Evolutionary conservation across 1,140 invertebrate species (phyloP), one percentile per base, ranked within the genome.

Genomic region (Episyrphus balteatus): DNA sequence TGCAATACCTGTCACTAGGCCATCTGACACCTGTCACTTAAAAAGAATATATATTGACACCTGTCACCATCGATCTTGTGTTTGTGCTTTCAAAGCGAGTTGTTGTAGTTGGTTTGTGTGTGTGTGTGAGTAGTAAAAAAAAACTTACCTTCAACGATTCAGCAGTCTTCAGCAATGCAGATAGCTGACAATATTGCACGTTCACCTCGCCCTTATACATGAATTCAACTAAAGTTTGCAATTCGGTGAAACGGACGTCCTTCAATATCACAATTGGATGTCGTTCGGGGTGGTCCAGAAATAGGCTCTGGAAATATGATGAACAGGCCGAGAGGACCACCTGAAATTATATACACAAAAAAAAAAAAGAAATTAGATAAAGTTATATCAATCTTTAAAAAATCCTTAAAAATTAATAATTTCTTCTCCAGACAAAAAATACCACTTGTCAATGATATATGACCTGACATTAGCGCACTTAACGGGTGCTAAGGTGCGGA

Each of bases 171-270:
- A 94, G 79, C 57, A 94, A 79, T 54, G 86, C 84, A 58, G 86
- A 86, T 59, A 94, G 76, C 73, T 92, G 87, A 72, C 87, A 89
- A 69, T 92, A 89, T 71, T 91, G 86, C 55, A 93, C 88, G 79
- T 89, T 92, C 54, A 93, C 89, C 72, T 93, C 90, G 57, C 90
- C 90, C 70, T 89, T 87, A 80, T 94, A 93, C 89, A 94, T 95
- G 80, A 92, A 93, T 76, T 92, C 87, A 66, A 93, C 83, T 63
- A 94, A 81, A 55, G 87, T 90, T 68, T 87, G 80, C 67, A 93
- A 78, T 73, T 92, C 88, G 57, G 82, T 75, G 72, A 89, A 89
- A 62, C 85, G 81, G 59, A 92, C 88, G 83, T 92, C 90, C 72
- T 92, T 90, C 52, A 93, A 79, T 64, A 93, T 92, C 66, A 93